Base-by-base conservation (phyloP, 30 jellyfish, hydroid and myxozoan species). In the Haliclystus octoradiatus region DNA sequence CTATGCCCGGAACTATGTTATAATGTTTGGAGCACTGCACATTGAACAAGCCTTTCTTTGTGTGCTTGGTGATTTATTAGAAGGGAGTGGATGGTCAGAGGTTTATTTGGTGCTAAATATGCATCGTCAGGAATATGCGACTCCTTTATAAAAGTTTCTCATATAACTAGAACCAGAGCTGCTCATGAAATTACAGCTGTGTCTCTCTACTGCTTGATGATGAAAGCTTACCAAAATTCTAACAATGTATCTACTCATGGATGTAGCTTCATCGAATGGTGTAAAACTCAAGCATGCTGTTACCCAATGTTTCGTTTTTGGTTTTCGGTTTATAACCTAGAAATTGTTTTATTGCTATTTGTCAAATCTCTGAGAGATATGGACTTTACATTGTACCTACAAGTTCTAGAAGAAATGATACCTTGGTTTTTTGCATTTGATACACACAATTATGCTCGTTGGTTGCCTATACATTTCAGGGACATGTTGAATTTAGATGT, bases 1-100 rank as follows among this genome's bases (percentile, higher is more conserved):
- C n/a, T n/a, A n/a, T n/a, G n/a, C n/a, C n/a, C n/a, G n/a, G n/a
- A n/a, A n/a, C n/a, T n/a, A n/a, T n/a, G n/a, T n/a, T n/a, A n/a
- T 70, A 75, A 81, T 81, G 94, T 40, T 80, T 69, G 94, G 94
- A 3, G 57, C 83, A 1, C 31, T 80, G 34, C 94, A 79, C 51
- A 79, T 79, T 0, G 80, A 79, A 66, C 26, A 46, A 74, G 85
- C 78, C 0, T 70, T 77, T 31, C 9, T 78, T 15, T 47, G 28
- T 35, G 69, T 78, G 24, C 69, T 78, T 27, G 92, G 92, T 0
- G 79, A 69, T 63, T 78, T 84, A 84, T 52, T 78, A 12, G 78
- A 78, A 46, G 84, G 84, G 0, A 47, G 72, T 70, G 79, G 86
- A 66, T 75, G 86, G 86, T 64, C 33, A 34, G 65, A 64, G 84